Base-by-base conservation (phyloP, 2,888 invertebrate genomes). In the Watsonalla cultraria region DNA sequence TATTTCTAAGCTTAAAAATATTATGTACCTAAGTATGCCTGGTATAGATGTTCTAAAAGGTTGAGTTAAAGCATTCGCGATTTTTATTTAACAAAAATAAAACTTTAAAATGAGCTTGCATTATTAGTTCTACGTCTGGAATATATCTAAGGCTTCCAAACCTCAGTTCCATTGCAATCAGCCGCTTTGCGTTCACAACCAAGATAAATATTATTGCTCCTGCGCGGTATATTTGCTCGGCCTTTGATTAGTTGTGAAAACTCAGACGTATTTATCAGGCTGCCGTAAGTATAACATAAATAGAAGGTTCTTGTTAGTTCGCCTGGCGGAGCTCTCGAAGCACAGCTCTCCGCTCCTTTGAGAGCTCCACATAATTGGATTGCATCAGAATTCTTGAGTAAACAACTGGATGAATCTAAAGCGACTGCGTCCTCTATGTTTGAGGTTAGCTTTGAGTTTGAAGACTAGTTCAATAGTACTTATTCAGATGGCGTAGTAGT, bases 351-450 rank as follows among this genome's bases (percentile, higher is more conserved):
- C 70, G 70, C 61, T 70, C 74, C 80, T 86, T 86, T 86, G 86
- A 83, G 69, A 66, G 64, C 65, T 78, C 76, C 72, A 77, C 79
- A 77, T 87, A 86, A 87, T 87, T 87, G 86, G 85, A 87, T 88
- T 82, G 82, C 80, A 71, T 72, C 68, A 68, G 71, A 68, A 70
- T 75, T 78, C 73, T 75, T 68, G 67, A 72, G 68, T 66, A 70
- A 74, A 72, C 68, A 71, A 65, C 67, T 57, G 56, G 62, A 55
- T 58, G 60, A 57, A 58, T 59, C 58, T 59, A 51, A 54, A 56
- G 55, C 51, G 42, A 37, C 42, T 11, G 42, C 9, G 11, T 42
- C 42, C 11, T 11, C 42, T 42, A 11, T 5, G 11, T 42, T 11
- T 42, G 42, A 11, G 42, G 37, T 6, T 37, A 9, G 37, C 37